phyloP scores from a whole-genome alignment of 2,113 vertebrate genomes.

The Rhinoderma darwinii region DNA sequence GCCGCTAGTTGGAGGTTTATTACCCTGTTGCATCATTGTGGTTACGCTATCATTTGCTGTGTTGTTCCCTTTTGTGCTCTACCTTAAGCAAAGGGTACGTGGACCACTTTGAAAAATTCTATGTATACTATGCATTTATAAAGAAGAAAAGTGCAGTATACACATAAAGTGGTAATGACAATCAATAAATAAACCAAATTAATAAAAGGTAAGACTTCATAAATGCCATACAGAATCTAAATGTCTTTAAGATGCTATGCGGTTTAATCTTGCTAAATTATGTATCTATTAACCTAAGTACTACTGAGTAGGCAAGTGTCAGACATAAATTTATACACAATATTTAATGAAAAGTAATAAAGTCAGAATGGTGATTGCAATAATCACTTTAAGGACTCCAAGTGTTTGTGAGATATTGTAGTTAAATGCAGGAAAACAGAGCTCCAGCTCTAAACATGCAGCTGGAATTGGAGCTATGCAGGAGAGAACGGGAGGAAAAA shows the following conservation, averaged over 20 bases:
- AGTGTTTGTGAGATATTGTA: not conserved
- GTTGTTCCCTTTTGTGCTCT: too few species aligned
- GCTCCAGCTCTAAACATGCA: not conserved
- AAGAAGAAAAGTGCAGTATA: constrained; percentile 5
- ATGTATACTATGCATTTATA: not conserved
- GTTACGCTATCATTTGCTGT: too few species aligned
- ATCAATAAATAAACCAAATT: constrained; percentile 24
- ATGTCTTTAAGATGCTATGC: constrained; percentile 33
- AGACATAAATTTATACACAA: constrained; percentile 27
- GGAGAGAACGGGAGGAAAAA: not conserved
- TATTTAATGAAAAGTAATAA: constrained; percentile 44
- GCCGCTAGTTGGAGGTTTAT: too few species aligned
- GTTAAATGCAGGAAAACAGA: not conserved
- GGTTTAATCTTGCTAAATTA: constrained; percentile 47
- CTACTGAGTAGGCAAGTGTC: constrained; percentile 41
- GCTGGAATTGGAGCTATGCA: not conserved
- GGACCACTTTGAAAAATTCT: too few species aligned
- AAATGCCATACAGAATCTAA: constrained; percentile 47
- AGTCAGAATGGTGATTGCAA: constrained; percentile 26
- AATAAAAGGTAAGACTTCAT: constrained; percentile 48
- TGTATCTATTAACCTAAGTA: constrained; percentile 44
- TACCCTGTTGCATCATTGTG: too few species aligned
- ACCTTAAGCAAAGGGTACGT: too few species aligned
- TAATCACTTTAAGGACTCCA: constrained; percentile 15
- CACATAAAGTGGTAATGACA: constrained; percentile 19